Conservation (phyloP, 2,888 invertebrate genomes). For the Rhogogaster chlorosoma region DNA sequence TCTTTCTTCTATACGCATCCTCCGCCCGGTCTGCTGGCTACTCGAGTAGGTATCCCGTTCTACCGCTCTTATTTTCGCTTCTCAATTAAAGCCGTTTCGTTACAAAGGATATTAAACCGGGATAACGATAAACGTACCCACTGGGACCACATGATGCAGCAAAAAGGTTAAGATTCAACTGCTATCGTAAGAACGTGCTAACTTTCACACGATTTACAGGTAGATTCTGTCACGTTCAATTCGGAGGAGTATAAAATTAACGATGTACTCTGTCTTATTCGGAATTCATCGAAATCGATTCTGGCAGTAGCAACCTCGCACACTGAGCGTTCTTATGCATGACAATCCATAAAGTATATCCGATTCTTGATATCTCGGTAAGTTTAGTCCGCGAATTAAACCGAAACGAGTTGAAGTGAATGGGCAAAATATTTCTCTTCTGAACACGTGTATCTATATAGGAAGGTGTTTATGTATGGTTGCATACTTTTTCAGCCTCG, state of each 20-base stretch:
- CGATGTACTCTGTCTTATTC: neutral
- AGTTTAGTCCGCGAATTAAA: neutral
- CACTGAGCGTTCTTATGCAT: neutral
- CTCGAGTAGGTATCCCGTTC: conserved; percentile 7
- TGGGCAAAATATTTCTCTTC: neutral
- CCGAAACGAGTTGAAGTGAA: neutral
- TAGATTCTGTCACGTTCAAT: neutral
- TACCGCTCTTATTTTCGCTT: conserved; percentile 27
- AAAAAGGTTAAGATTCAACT: neutral
- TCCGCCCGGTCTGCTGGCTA: conserved; percentile 10
- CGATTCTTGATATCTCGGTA: neutral
- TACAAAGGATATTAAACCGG: conserved; percentile 34
- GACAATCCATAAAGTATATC: neutral
- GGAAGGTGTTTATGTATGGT: neutral
- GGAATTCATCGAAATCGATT: neutral
- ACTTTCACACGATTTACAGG: neutral
- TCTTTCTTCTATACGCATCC: conserved; percentile 30
- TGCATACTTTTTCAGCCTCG: conserved; percentile 7
- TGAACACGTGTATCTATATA: neutral
- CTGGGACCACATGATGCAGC: neutral
- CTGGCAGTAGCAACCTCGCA: neutral
- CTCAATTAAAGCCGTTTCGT: conserved; percentile 40
- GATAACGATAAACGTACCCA: neutral
- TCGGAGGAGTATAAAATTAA: neutral
- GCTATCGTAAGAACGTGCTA: neutral